Conservation (phyloP, 2,888 invertebrate genomes). For the Sthenelais limicola region DNA sequence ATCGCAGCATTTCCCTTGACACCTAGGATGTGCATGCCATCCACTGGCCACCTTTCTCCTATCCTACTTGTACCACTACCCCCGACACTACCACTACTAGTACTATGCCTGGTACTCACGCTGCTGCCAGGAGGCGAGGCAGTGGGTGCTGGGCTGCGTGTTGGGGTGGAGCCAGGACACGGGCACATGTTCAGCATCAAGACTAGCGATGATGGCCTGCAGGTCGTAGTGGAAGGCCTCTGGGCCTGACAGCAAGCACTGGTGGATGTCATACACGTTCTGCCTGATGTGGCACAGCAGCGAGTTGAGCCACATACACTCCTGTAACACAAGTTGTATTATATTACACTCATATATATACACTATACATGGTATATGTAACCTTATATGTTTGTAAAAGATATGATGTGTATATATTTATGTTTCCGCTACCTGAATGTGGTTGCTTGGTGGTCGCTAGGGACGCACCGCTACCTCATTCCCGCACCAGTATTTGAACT, state of each 20-base stretch:
- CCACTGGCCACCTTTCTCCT: too few species aligned
- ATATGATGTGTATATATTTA: too few species aligned
- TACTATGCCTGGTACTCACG: slow-evolving; percentile 58
- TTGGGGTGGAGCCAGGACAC: slow-evolving; percentile 69
- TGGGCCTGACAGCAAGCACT: slow-evolving; percentile 61
- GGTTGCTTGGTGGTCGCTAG: too few species aligned
- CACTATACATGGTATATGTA: too few species aligned
- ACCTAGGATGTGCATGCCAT: too few species aligned
- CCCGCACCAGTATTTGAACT: too few species aligned
- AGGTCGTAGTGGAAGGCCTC: slow-evolving; percentile 61
- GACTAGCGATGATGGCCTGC: slow-evolving; percentile 57
- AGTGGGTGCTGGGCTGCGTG: slow-evolving; percentile 68
- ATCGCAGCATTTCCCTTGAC: too few species aligned
- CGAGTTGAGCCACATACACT: slow-evolving; percentile 69
- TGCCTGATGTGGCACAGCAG: slow-evolving; percentile 67
- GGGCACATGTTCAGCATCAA: slow-evolving; percentile 68
- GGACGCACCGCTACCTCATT: too few species aligned
- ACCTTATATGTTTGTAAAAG: too few species aligned
- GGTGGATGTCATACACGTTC: slow-evolving; percentile 62
- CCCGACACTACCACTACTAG: too few species aligned
- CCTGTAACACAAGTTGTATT: slow-evolving; percentile 56
- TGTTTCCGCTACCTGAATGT: too few species aligned
- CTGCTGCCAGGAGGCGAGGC: slow-evolving; percentile 66
- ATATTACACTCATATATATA: neutral
- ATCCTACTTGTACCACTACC: too few species aligned